phyloP scores from a whole-genome alignment of 2,113 vertebrate species.

The Malaclemys terrapin region DNA sequence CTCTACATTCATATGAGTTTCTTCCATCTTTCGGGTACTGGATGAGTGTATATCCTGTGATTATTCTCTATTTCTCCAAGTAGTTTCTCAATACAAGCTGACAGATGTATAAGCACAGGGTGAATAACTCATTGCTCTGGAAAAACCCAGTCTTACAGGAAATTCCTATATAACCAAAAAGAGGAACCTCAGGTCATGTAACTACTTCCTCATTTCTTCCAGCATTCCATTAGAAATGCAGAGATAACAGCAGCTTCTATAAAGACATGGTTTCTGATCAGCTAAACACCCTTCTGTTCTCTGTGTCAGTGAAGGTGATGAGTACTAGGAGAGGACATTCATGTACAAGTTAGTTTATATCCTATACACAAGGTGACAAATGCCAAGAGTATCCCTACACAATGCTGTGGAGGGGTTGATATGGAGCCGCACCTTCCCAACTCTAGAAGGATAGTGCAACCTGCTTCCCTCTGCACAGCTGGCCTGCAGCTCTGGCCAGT shows the following conservation, averaged over 20 bases:
- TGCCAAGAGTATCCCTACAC: background rate
- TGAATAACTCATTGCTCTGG: constrained; percentile 49
- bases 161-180: constrained; percentile 28
- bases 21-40: background rate
- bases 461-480: background rate
- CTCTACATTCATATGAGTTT: constrained; percentile 18
- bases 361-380: background rate
- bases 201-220: constrained; percentile 38
- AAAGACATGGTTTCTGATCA: background rate
- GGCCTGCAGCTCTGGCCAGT: background rate
- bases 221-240: constrained; percentile 29
- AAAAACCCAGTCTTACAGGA: constrained; percentile 35
- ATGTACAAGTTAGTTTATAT: rapidly evolving
- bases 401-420: background rate
- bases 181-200: constrained; percentile 15
- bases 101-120: background rate
- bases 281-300: background rate
- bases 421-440: background rate
- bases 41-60: background rate
- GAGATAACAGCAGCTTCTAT: background rate
- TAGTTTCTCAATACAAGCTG: rapidly evolving
- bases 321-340: background rate
- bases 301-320: background rate
- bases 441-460: background rate
- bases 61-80: background rate